A percentile compares a stretch with the other conserved stretches of the same genome.
These are phyloP conservation scores for Linyphia triangularis DNA, from an alignment of 2,888 invertebrate genomes.

Conservation along the genomic window DNA sequence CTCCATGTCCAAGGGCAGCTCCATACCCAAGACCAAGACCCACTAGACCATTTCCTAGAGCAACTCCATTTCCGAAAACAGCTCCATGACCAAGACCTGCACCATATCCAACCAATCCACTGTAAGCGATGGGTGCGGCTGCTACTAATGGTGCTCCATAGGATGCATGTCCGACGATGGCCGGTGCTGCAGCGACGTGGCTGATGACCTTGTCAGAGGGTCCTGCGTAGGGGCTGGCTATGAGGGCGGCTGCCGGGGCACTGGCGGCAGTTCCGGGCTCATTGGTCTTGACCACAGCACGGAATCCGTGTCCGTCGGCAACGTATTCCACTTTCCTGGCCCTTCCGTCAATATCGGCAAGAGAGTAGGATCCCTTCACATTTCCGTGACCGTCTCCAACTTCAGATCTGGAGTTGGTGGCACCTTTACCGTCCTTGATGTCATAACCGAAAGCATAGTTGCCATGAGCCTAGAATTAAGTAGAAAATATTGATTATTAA, in stretches of 20 bases:
- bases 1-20: background rate
- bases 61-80: conserved; percentile 3
- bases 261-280: conserved; percentile 67
- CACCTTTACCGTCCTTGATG: conserved; percentile 72
- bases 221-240: conserved; percentile 51
- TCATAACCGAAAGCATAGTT: conserved; percentile 74
- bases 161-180: background rate
- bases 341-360: conserved; percentile 74
- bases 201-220: conserved; percentile 12
- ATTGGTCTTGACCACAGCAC: conserved; percentile 70
- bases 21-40: background rate
- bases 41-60: background rate
- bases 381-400: conserved; percentile 73
- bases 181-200: conserved; percentile 23
- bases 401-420: conserved; percentile 74
- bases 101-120: conserved; percentile 7
- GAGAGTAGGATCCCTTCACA: conserved; percentile 73
- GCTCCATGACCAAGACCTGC: background rate
- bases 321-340: conserved; percentile 74
- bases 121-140: conserved; percentile 28
- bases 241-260: conserved; percentile 56
- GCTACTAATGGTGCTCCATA: conserved; percentile 7
- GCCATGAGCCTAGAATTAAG: conserved; percentile 57
- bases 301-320: conserved; percentile 68
- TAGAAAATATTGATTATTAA: too few relatives aligned